Base-by-base conservation (phyloP, 2,888 invertebrate genomes). In the Ochropleura leucogaster region DNA sequence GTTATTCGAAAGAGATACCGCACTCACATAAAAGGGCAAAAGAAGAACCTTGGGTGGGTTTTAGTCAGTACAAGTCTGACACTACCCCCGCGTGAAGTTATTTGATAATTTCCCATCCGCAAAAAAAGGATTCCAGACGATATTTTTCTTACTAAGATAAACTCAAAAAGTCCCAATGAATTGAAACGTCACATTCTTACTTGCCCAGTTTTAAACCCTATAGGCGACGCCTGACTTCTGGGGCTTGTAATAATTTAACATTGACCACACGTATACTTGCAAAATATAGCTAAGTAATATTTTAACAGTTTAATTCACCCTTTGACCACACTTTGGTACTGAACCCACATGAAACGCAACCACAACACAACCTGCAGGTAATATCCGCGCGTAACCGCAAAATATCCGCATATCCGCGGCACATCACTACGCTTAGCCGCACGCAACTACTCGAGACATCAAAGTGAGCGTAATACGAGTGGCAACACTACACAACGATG, bases 371-470 rank as follows among this genome's bases (percentile, higher is more conserved):
- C 30, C 20, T 12, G 30, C 47, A 9, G 7, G 55, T 57, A 16
- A 57, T 16, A 74, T 49, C 78, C 59, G 40, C 20, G 20, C 46
- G 40, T 20, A 59, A 53, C 65, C 79, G 51, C 68, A 47, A 44
- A 59, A 8, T 69, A 84, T 65, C 51, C 80, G 72, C 47, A 40
- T 18, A 51, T 60, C 60, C 46, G 40, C 40, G 20, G 42, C 63
- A 60, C 80, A 68, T 47, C 75, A 55, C 76, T 71, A 63, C 66
- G 53, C n/a, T 47, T 47, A 68, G 18, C 76, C 63, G 40, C 63
- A 46, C 55, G 69, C 69, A 40, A 55, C 51, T 51, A 81, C 85
- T 83, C 82, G 77, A 83, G 83, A 83, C 83, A 77, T 83, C 83
- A 83, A 83, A 85, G 83, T 20, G 73, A 57, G 68, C 73, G 70